A percentile compares a stretch with the other conserved stretches of the same genome.
Conservation (phyloP, 2,113 vertebrate species). For the Eidolon helvum region DNA sequence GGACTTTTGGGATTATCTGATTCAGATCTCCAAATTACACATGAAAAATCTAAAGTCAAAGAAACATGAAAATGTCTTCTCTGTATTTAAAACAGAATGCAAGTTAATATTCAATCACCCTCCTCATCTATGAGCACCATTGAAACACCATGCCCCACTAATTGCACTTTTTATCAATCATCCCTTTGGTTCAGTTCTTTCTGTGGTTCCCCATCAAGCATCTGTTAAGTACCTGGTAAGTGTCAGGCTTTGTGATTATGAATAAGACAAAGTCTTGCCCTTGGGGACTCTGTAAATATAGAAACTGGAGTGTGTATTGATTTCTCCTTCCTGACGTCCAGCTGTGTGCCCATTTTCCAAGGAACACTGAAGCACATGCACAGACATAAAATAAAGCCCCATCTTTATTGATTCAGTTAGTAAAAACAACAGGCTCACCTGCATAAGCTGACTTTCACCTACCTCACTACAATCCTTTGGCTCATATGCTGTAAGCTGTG, state of each 20-base stretch:
- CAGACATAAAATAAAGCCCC: neutral
- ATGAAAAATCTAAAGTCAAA: slow-evolving; percentile 10
- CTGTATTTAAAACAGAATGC: slow-evolving; percentile 2
- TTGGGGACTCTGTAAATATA: neutral
- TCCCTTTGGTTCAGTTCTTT: neutral
- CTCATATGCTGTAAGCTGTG: neutral
- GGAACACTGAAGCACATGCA: neutral
- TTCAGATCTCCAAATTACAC: neutral
- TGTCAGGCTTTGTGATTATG: neutral
- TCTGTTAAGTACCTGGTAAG: neutral
- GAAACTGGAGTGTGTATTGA: neutral
- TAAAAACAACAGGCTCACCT: neutral
- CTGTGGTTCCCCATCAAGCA: neutral
- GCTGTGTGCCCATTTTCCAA: neutral
- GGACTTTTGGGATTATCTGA: neutral
- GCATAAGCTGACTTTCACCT: neutral
- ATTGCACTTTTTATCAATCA: neutral
- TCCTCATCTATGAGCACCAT: neutral
- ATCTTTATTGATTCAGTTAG: neutral
- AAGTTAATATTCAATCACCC: neutral
- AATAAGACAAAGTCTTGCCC: neutral
- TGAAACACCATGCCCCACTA: neutral
- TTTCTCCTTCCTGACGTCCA: neutral
- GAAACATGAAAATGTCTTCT: slow-evolving; percentile 6
- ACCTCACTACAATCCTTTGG: neutral